Conservation (phyloP, 1,140 invertebrate species). For the Mesaphorura yosii region DNA sequence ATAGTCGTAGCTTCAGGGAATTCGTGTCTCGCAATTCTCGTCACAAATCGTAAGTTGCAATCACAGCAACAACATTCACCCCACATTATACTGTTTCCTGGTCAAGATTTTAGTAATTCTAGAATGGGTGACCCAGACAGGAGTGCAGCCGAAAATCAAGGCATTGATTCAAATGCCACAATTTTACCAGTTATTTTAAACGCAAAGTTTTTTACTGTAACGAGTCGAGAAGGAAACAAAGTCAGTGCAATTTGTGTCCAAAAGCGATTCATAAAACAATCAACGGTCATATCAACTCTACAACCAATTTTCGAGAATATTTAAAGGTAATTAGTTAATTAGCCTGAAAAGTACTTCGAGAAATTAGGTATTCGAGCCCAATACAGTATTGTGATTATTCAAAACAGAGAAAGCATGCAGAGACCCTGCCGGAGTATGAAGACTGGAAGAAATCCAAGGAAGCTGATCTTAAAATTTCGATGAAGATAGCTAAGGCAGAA, state of each 20-base stretch:
- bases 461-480: neutral
- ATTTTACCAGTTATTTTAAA: neutral
- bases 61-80: too few species aligned
- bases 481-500: neutral
- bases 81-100: too few species aligned
- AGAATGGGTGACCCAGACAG: too few species aligned
- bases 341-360: neutral
- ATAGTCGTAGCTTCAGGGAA: too few species aligned
- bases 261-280: neutral
- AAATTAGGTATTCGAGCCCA: neutral
- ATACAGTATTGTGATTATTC: neutral
- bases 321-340: conserved; percentile 2
- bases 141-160: too few species aligned
- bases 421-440: neutral
- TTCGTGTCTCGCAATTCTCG: too few species aligned
- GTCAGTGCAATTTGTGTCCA: neutral
- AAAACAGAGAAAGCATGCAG: neutral
- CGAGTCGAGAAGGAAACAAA: neutral
- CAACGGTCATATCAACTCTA: neutral
- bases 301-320: neutral
- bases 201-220: neutral
- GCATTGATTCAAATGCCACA: too few species aligned
- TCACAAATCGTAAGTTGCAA: too few species aligned
- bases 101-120: too few species aligned
- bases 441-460: neutral